phyloP scores from a whole-genome alignment of 2,888 invertebrate genomes.

The Drosophila diplacantha region DNA sequence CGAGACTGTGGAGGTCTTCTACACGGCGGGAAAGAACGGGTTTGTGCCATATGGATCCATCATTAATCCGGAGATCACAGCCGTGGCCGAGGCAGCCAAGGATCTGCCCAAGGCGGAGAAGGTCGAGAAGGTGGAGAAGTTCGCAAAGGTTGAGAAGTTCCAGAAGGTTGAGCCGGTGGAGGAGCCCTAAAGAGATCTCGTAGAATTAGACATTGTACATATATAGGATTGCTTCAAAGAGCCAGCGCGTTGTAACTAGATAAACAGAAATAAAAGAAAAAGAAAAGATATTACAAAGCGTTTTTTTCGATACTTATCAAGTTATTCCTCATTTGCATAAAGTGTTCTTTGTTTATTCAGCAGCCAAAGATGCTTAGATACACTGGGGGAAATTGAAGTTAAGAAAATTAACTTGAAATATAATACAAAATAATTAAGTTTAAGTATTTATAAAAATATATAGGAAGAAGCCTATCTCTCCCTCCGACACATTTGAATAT shows the following conservation, averaged over 20 bases:
- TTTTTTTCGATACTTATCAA: not conserved
- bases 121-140: constrained; percentile 1
- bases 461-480: too few relatives aligned
- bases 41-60: constrained; percentile 74
- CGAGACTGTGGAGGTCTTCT: constrained; percentile 73
- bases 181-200: constrained; percentile 9
- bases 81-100: constrained; percentile 73
- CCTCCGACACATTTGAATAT: not conserved
- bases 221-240: constrained; percentile 1
- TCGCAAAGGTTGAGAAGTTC: not conserved
- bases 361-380: not conserved
- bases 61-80: constrained; percentile 73
- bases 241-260: constrained; percentile 21
- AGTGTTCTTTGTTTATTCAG: not conserved
- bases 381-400: not conserved
- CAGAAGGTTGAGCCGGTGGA: not conserved
- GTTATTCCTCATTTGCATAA: constrained; percentile 3
- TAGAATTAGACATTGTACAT: not conserved
- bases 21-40: constrained; percentile 76
- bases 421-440: too few relatives aligned
- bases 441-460: not conserved
- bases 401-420: too few relatives aligned
- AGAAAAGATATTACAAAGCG: not conserved
- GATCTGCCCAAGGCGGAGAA: constrained; percentile 61
- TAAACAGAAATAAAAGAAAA: constrained; percentile 21